A percentile compares a stretch with the other conserved stretches of the same genome.
phyloP scores from a whole-genome alignment of 2,888 invertebrate species.

The Pristionchus mayeri region DNA sequence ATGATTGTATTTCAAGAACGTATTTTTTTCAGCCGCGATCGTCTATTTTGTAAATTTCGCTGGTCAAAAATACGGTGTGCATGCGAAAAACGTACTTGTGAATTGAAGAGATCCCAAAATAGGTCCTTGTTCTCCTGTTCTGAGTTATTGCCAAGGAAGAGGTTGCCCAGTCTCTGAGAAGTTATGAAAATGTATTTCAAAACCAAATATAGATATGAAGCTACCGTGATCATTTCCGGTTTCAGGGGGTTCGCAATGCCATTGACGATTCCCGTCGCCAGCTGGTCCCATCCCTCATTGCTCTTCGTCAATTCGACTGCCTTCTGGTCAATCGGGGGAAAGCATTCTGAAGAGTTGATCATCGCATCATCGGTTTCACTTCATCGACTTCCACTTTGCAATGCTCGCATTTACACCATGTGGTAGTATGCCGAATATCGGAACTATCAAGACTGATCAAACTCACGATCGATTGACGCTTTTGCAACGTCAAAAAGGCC shows the following conservation, averaged over 20 bases:
- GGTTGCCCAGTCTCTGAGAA: not conserved
- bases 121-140: not conserved
- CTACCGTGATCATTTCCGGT: too few species aligned
- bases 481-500: not conserved
- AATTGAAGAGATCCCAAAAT: not conserved
- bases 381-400: too few species aligned
- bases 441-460: not conserved
- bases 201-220: too few species aligned
- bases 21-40: too few species aligned
- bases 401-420: too few species aligned
- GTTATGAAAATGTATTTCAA: too few species aligned
- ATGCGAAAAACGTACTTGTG: not conserved
- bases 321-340: not conserved
- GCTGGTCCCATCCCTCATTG: slow-evolving; percentile 21
- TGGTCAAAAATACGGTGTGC: not conserved
- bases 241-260: not conserved
- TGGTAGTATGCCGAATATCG: not conserved
- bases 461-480: not conserved
- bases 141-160: not conserved
- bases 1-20: too few species aligned
- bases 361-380: too few species aligned
- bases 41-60: too few species aligned
- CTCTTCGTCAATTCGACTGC: not conserved
- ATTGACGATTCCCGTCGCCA: not conserved
- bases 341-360: not conserved